Evolutionary conservation across 2,888 invertebrate species (phyloP), one percentile per base, ranked within the genome.

Genomic region (Meandrusa payeni): DNA sequence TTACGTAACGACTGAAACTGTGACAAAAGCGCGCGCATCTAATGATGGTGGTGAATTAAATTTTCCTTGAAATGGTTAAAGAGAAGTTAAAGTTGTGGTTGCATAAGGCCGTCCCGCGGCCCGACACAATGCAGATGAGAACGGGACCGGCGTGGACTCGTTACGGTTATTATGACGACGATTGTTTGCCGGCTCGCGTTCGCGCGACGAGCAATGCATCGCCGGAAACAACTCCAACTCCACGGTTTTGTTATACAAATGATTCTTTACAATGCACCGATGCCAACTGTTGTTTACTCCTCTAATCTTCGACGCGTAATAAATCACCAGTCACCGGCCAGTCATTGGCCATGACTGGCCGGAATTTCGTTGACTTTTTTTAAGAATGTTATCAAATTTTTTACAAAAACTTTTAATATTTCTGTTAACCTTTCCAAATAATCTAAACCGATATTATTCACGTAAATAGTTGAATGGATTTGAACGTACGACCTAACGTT

Each of bases 151-250:
- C 62, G 61, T 61, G 64, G 61, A 60, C 69, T 74, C 72, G 78
- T 76, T 72, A 81, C 75, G 78, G 69, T 69, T 71, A 76, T 79
- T 78, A 76, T 69, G 61, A 64, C 65, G 62, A 56, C 73, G 62
- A 78, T 80, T 78, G 80, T 79, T 75, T 68, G 70, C 61, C 52
- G 62, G 57, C 59, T 63, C 55, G 69, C 70, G 72, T 71, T 60
- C 65, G 64, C 69, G 72, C 69, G 67, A 44, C 46, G 46, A 37
- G 43, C 69, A 62, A 53, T 55, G 54, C 65, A 59, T 63, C 65
- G 64, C 59, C 57, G 61, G 60, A 60, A 61, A 61, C 60, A 32
- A 38, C 37, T 24, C 10, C 20, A n/a, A 43, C 24, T 58, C 50
- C 59, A 63, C 55, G 55, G 68, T 67, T 71, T 67, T 64, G 71